Evolutionary conservation across 1,140 invertebrate genomes (phyloP), one percentile per base, ranked within the genome.

Genomic region (Vollenhovia emeryi): DNA sequence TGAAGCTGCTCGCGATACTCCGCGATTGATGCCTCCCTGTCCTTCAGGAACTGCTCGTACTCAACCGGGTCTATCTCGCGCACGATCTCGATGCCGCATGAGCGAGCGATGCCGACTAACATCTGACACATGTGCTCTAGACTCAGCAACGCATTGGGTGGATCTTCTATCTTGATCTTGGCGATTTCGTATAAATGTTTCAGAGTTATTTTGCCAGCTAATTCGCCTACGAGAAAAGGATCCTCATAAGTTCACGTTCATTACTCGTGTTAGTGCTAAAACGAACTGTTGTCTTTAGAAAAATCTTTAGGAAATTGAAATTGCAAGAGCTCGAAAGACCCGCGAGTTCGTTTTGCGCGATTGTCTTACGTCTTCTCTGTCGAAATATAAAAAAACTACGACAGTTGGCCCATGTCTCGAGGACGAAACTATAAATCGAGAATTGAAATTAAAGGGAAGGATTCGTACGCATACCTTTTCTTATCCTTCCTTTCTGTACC

Each of bases 101-200:
- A 96, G 85, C 96, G 96, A 15, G 98, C 98, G 76, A 96, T 95
- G 15, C 96, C 96, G 87, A 99, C 96, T 18, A 99, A 91, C 95
- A 96, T 96, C 91, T 96, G 95, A 94, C 98, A 99, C 90, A 99
- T 96, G 91, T 97, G 96, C 95, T 99, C 89, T 55, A 99, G 91
- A 36, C 86, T 94, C 13, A 96, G 92, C 36, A 96, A 95, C 78
- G 97, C 96, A 87, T 97, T 95, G 13, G 96, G 94, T 33, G 97
- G 97, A 95, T 99, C 99, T 94, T 97, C 93, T 18, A 96, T 95
- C 95, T 99, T 99, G 3, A 99, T 98, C 95, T 97, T 96, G 0
- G 99, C 99, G 92, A 99, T 99, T 96, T 99, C 99, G 95, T 99
- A 99, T 43, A 99, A 94, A 95, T 99, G 99, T 94, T 99, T 99